Conservation (phyloP, 2,797 vertebrate species). For the Nannoperca australis region DNA sequence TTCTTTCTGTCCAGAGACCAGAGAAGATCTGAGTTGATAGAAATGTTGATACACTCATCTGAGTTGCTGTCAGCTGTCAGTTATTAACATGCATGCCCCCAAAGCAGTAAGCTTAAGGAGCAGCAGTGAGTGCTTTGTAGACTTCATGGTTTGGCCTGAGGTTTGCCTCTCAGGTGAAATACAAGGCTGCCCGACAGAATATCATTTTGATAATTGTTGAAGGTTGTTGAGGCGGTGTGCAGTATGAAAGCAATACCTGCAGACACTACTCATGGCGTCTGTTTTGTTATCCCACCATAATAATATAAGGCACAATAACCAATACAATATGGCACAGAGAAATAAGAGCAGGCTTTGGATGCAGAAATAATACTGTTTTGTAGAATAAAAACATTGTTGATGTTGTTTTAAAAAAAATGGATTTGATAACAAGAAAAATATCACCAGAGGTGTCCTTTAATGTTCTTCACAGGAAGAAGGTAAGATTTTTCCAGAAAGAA, state of each 20-base stretch:
- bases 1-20: no score
- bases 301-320: not conserved
- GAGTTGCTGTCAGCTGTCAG: no score
- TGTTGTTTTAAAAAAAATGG: not conserved
- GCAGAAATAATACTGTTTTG: not conserved
- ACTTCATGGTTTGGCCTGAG: no score
- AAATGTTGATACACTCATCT: no score
- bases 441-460: not conserved
- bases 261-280: not conserved
- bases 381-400: not conserved
- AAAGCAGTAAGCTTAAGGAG: no score
- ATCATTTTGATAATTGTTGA: no score
- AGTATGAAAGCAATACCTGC: not conserved
- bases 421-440: not conserved
- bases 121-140: no score
- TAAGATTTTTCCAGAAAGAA: not conserved
- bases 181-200: no score
- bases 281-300: not conserved
- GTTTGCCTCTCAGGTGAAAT: no score
- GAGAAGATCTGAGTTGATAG: no score
- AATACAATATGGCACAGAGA: not conserved
- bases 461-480: not conserved
- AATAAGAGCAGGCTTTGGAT: not conserved
- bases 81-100: no score
- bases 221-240: no score